Base-by-base conservation (phyloP, 2,797 vertebrate species). In the Corythornis leucogaster region DNA sequence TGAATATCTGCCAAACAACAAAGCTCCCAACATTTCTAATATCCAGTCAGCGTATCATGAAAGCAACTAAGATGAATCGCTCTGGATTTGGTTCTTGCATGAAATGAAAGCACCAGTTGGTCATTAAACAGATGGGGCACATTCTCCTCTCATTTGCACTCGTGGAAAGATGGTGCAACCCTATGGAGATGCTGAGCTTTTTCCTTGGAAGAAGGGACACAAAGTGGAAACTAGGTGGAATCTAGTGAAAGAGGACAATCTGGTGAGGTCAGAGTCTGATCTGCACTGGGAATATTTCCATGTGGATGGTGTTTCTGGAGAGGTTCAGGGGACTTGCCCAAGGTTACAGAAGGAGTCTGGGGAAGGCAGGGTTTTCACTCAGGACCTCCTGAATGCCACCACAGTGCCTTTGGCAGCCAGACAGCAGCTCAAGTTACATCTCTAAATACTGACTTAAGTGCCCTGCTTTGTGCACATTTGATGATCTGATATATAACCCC, bases 401-500 rank as follows among this genome's bases (percentile, higher is more conserved):
- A 1, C 16, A 4, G 30, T 2, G 64, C 64, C 83, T 68, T 70
- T 75, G 81, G 75, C 89, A 82, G 78, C 38, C 86, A 85, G 58
- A 42, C 69, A 25, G 6, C 18, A 38, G 90, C 6, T 61, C 9
- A 1, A 8, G 43, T 80, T 87, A 28, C 87, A 5, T 0, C 3
- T 11, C 73, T 31, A 12, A 87, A 73, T 2, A 14, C 48, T 38
- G 71, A 35, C 18, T 11, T 9, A 33, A 86, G 79, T 26, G 84
- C 62, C 75, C 84, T 6, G 20, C 73, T 89, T 15, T 12, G 43
- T 55, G 86, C 35, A 2, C 48, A 12, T 42, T 22, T 85, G 92
- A 74, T 68, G 87, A 69, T 80, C 86, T 83, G 86, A 87, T 64
- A 85, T 6, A 16, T 43, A 93, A 95, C 87, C 93, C 93, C 92